These are phyloP conservation scores for Australoheros facetus DNA, from an alignment of 2,797 vertebrate genomes.

Conservation along the genomic window DNA sequence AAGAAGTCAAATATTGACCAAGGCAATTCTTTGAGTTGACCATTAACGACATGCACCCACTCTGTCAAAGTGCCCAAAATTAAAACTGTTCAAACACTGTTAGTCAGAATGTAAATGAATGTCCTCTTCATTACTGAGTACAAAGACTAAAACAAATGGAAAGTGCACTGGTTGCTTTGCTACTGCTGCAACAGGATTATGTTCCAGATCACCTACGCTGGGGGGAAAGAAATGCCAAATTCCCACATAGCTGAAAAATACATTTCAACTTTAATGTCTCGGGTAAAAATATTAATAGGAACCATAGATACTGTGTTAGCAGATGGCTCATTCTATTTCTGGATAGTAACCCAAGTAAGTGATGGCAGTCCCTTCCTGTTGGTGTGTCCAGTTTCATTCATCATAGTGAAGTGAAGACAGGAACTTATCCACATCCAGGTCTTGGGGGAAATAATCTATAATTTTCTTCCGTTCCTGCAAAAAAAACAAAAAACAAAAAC, in stretches of 20 bases:
- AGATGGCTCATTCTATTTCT: slow-evolving; percentile 72
- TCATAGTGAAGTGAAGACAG: slow-evolving; percentile 97
- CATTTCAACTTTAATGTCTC: slow-evolving; percentile 40
- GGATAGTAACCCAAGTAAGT: slow-evolving; percentile 51
- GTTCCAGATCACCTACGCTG: background rate
- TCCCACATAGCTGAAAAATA: slow-evolving; percentile 22
- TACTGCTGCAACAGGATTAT: slow-evolving; percentile 31
- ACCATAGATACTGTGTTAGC: slow-evolving; percentile 48
- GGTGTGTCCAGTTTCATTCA: slow-evolving; percentile 80
- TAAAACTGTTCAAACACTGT: slow-evolving; percentile 20
- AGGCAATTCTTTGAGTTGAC: slow-evolving; percentile 31
- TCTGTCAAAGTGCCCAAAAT: slow-evolving; percentile 23
- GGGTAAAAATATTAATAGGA: slow-evolving; percentile 35
- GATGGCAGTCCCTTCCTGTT: slow-evolving; percentile 21
- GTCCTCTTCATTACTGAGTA: background rate
- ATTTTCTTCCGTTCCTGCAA: slow-evolving; percentile 89
- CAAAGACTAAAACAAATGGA: slow-evolving; percentile 10
- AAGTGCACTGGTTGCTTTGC: slow-evolving; percentile 36
- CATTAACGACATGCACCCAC: slow-evolving; percentile 11
- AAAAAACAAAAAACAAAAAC: slow-evolving; percentile 1
- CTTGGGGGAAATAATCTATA: slow-evolving; percentile 90
- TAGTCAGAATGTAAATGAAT: slow-evolving; percentile 1
- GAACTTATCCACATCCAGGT: slow-evolving; percentile 99
- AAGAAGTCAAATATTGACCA: slow-evolving; percentile 78
- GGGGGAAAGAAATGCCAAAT: slow-evolving; percentile 9